A percentile compares a stretch with the other conserved stretches of the same genome.
These are phyloP conservation scores for Ochlodes sylvanus DNA, from an alignment of 2,888 invertebrate genomes.

Conservation along the genomic window DNA sequence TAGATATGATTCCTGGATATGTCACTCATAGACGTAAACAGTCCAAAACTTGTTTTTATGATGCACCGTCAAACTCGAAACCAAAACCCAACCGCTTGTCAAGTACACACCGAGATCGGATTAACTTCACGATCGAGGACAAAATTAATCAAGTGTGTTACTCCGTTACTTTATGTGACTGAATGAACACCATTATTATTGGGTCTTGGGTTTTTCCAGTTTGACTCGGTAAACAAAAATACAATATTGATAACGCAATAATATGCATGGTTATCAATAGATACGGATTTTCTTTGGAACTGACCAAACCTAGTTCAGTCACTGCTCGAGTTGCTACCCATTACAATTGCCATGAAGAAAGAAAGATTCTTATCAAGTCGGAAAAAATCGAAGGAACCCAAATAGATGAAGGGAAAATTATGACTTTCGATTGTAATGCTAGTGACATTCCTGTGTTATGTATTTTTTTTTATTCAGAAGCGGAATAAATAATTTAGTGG, in stretches of 20 bases:
- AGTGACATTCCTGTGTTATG: too few species aligned
- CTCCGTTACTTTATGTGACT: constrained; percentile 60
- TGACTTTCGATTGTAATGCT: too few species aligned
- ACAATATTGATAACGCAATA: neutral
- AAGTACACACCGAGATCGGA: constrained; percentile 41
- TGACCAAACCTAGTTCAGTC: too few species aligned
- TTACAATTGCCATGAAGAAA: too few species aligned
- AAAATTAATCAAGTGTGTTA: constrained; percentile 58
- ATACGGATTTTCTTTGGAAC: too few species aligned
- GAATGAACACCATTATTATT: constrained; percentile 52
- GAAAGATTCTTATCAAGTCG: too few species aligned
- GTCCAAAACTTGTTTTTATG: constrained; percentile 6
- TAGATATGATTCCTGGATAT: neutral
- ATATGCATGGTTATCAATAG: too few species aligned
- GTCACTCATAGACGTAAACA: constrained; percentile 13
- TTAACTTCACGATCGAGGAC: constrained; percentile 58
- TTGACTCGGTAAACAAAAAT: constrained; percentile 44
- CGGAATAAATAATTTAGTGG: too few species aligned
- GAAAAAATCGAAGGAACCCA: too few species aligned
- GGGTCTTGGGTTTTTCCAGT: constrained; percentile 64
- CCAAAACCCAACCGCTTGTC: constrained; percentile 17
- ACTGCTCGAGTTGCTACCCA: too few species aligned
- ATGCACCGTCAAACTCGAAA: constrained; percentile 9
- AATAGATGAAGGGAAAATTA: too few species aligned
- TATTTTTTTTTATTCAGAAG: too few species aligned